Evolutionary conservation across 2,888 invertebrate genomes (phyloP).

Genomic region (Lasioglossum lativentre): DNA sequence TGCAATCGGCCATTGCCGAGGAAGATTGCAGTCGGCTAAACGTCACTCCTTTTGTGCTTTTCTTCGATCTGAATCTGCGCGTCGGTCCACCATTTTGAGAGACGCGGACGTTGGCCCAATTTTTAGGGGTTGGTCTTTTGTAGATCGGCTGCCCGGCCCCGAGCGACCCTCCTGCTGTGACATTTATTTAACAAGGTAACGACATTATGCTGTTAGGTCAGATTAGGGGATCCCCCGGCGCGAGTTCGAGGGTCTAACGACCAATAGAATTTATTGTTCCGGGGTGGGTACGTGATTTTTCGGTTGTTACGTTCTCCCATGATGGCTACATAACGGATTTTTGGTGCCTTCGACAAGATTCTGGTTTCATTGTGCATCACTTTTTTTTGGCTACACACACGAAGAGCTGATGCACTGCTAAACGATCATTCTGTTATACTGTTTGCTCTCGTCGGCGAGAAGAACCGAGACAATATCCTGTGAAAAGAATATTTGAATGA

Average conservation of each 20-base stretch:
- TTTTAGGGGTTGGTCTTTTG: conserved; percentile 78
- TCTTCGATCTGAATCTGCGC: conserved; percentile 33
- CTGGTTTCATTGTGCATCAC: conserved; percentile 22
- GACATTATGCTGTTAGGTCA: conserved; percentile 79
- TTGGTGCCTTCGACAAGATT: conserved; percentile 7
- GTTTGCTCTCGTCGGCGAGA: neutral
- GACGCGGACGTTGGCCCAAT: conserved; percentile 77
- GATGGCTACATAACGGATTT: conserved; percentile 60
- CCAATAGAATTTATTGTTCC: conserved; percentile 80
- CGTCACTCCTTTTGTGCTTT: conserved; percentile 48
- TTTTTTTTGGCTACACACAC: neutral
- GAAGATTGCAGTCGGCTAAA: conserved; percentile 48
- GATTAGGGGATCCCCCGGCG: conserved; percentile 79
- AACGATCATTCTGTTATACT: conserved; percentile 29
- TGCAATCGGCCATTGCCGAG: conserved; percentile 52
- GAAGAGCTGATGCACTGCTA: neutral
- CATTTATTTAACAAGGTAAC: conserved; percentile 83
- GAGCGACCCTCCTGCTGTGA: conserved; percentile 75
- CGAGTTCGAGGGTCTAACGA: conserved; percentile 76
- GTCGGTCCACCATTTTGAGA: conserved; percentile 78
- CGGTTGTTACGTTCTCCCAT: conserved; percentile 56
- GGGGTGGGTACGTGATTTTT: conserved; percentile 71
- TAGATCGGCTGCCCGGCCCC: conserved; percentile 65
- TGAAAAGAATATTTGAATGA: neutral
- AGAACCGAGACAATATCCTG: neutral